Percentiles rank a stretch among this genome's conserved stretches.
Conservation (phyloP, 2,797 vertebrate species). For the Micrastur ruficollis region DNA sequence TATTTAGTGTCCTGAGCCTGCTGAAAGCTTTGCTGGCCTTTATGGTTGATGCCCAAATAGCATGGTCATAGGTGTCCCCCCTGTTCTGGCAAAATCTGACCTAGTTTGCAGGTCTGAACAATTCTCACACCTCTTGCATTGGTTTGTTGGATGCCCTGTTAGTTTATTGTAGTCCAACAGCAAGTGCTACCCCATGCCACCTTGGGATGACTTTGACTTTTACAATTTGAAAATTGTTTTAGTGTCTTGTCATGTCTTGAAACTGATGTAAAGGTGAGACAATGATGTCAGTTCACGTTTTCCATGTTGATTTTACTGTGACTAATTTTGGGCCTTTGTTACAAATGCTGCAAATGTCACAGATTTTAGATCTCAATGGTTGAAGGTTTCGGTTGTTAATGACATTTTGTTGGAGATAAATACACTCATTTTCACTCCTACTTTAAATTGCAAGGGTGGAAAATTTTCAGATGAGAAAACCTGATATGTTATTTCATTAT, state of each 20-base stretch:
- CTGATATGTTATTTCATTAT: neutral
- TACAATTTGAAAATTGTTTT: neutral
- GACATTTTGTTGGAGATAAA: constrained; percentile 3
- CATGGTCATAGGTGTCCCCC: neutral
- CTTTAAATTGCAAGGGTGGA: neutral
- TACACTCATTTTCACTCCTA: neutral
- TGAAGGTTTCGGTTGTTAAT: neutral
- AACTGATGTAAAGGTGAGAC: neutral
- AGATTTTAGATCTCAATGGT: neutral
- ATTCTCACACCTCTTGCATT: neutral
- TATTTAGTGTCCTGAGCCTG: neutral
- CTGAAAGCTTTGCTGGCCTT: neutral
- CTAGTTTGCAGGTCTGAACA: neutral
- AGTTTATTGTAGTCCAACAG: neutral
- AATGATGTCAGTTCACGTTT: neutral
- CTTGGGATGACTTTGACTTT: neutral
- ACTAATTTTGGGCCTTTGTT: constrained; percentile 7
- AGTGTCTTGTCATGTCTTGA: neutral
- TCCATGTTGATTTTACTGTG: neutral
- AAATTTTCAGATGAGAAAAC: neutral
- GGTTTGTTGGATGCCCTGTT: neutral
- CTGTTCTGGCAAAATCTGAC: neutral
- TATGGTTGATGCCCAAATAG: neutral
- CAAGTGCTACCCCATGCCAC: neutral
- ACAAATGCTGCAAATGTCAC: neutral